These are phyloP conservation scores for Synergus gifuensis DNA, from an alignment of 2,888 invertebrate genomes.

Conservation along the genomic window DNA sequence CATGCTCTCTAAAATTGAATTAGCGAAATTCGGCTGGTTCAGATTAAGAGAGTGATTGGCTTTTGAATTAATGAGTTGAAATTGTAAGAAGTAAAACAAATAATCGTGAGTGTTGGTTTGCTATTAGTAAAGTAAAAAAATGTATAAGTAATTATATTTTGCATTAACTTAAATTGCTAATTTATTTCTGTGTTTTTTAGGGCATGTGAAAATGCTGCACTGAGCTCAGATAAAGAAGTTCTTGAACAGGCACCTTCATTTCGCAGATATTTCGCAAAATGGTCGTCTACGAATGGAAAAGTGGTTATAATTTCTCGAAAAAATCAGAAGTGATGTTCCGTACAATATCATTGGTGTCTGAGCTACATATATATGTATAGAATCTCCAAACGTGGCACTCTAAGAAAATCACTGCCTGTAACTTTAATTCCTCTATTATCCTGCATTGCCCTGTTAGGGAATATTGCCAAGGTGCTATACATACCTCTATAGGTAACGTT, in stretches of 20 bases:
- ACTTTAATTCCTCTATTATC: conserved; percentile 76
- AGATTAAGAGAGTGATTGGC: no score
- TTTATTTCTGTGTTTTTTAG: conserved; percentile 5
- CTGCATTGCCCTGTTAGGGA: conserved; percentile 71
- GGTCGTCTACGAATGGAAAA: not conserved
- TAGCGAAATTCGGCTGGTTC: no score
- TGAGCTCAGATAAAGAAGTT: not conserved
- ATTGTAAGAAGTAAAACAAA: no score
- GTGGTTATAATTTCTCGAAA: conserved; percentile 18
- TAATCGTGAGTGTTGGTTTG: no score
- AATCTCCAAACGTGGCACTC: conserved; percentile 46
- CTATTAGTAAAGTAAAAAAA: no score
- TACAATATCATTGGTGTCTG: conserved; percentile 13
- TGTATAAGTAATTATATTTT: no score
- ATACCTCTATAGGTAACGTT: conserved; percentile 44
- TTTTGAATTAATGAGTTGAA: no score
- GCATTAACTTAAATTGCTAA: not conserved
- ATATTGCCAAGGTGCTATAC: conserved; percentile 65
- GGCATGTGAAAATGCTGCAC: no score
- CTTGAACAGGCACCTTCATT: not conserved
- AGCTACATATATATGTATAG: not conserved
- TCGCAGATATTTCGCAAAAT: conserved; percentile 7
- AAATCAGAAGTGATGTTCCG: conserved; percentile 30
- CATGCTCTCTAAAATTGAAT: no score
- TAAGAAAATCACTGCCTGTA: conserved; percentile 70